Percentiles rank a stretch among this genome's conserved stretches.
phyloP scores from a whole-genome alignment of 2,888 invertebrate species.

The Rugalucina vietnamica region DNA sequence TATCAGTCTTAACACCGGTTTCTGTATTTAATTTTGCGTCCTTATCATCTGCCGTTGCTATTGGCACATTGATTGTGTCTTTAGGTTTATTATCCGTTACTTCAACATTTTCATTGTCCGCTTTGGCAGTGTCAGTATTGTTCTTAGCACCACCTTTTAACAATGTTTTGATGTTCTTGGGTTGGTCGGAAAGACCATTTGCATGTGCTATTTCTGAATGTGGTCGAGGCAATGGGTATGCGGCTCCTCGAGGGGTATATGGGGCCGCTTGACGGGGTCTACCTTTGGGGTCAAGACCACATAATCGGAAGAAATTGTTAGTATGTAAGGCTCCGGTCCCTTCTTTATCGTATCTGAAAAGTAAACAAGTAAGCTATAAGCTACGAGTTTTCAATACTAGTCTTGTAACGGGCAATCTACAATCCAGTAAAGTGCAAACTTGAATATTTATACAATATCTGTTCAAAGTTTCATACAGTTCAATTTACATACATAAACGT shows the following conservation, averaged over 20 bases:
- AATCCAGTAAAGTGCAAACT: too few species aligned
- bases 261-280: constrained; percentile 57
- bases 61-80: constrained; percentile 35
- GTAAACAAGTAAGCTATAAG: too few species aligned
- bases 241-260: constrained; percentile 63
- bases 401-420: too few species aligned
- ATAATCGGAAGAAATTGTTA: constrained; percentile 63
- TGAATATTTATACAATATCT: too few species aligned
- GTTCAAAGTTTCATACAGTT: too few species aligned
- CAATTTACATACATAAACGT: too few species aligned
- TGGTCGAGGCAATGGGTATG: constrained; percentile 53
- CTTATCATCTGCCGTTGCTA: constrained; percentile 25
- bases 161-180: constrained; percentile 50
- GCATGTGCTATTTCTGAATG: constrained; percentile 63
- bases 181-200: constrained; percentile 36
- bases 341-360: constrained; percentile 72
- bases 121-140: not conserved
- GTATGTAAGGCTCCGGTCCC: constrained; percentile 68
- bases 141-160: constrained; percentile 31
- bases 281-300: constrained; percentile 68
- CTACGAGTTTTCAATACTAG: too few species aligned
- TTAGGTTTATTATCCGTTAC: constrained; percentile 5
- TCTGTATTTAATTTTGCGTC: not conserved
- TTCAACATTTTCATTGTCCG: not conserved
- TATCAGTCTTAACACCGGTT: not conserved